phyloP scores from a whole-genome alignment of 2,797 vertebrate genomes.

The Pelobates cultripes region DNA sequence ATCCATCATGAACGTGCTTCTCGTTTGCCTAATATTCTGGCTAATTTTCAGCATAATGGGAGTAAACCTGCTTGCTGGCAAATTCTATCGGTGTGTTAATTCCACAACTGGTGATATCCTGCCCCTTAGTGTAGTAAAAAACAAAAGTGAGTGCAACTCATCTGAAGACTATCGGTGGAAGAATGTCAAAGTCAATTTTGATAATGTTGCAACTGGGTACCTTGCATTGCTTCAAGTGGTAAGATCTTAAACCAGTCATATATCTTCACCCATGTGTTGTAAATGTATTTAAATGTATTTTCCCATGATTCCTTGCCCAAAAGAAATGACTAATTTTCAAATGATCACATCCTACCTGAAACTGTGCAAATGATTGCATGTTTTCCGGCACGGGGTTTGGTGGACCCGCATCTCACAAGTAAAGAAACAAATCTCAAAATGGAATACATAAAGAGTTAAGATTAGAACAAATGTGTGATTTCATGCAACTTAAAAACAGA shows the following conservation, averaged over 20 bases:
- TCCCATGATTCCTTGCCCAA: too few species aligned
- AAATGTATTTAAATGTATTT: too few species aligned
- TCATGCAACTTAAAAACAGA: too few species aligned
- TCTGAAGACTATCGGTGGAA: slow-evolving; percentile 79
- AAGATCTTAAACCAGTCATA: slow-evolving; percentile 61
- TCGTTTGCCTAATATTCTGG: slow-evolving; percentile 99
- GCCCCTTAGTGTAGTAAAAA: slow-evolving; percentile 62
- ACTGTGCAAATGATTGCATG: too few species aligned
- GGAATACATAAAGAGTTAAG: too few species aligned
- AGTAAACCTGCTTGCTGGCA: slow-evolving; percentile 95
- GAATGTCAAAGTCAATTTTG: slow-evolving; percentile 91
- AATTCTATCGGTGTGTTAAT: slow-evolving; percentile 83
- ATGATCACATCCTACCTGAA: too few species aligned
- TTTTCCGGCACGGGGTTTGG: too few species aligned
- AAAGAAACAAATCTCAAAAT: too few species aligned
- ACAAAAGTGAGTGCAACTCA: slow-evolving; percentile 72
- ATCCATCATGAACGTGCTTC: slow-evolving; percentile 73
- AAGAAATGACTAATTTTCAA: too few species aligned
- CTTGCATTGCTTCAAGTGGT: slow-evolving; percentile 95
- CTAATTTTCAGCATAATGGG: slow-evolving; percentile 70
- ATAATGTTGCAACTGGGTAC: slow-evolving; percentile 94
- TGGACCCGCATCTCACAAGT: too few species aligned
- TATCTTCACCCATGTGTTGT: too few species aligned
- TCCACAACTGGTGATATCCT: slow-evolving; percentile 63
- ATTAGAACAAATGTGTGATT: too few species aligned